Base-by-base conservation (phyloP, 2,797 vertebrate species). In the Mareca strepera region DNA sequence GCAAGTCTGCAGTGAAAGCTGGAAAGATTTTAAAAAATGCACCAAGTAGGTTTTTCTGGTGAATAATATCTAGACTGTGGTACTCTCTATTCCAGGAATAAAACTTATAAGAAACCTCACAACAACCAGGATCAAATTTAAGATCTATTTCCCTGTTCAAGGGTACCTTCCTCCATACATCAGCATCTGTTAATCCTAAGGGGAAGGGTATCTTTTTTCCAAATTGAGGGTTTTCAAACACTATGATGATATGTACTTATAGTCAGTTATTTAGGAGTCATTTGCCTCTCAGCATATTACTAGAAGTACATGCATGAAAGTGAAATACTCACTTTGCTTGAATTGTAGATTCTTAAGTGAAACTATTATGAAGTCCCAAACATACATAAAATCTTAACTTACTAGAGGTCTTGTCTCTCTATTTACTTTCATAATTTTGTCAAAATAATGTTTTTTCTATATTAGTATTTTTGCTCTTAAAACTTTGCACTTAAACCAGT, bases 321-420 rank as follows among this genome's bases (percentile, higher is more conserved):
- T 75, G 26, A 93, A 95, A 93, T 39, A 73, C 23, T 83, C 31
- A 15, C 33, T 81, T 75, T 78, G 29, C 43, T 89, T 92, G 31
- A 92, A 60, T 74, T 92, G 46, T 63, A 60, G 64, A 59, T 21
- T 60, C 56, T 88, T 50, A 48, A 75, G 46, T 44, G 79, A 94
- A 96, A 96, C 81, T 90, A 93, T 12, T 31, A 1, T 53, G 50
- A 25, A 69, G 23, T 75, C 89, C 14, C 63, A 69, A 90, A 66
- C 20, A 43, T 72, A 60, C 28, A 81, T 89, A 62, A 92, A 93
- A 82, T 23, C 28, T 55, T 59, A 66, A 67, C 75, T 87, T 92
- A 58, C 35, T 52, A 63, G 73, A 55, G 73, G 56, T 35, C 52
- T 86, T 86, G 63, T 76, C n/a, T 88, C 7, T 73, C 16, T 66